These are phyloP conservation scores for Centropus unirufus DNA, from an alignment of 2,113 vertebrate genomes.

Conservation along the genomic window DNA sequence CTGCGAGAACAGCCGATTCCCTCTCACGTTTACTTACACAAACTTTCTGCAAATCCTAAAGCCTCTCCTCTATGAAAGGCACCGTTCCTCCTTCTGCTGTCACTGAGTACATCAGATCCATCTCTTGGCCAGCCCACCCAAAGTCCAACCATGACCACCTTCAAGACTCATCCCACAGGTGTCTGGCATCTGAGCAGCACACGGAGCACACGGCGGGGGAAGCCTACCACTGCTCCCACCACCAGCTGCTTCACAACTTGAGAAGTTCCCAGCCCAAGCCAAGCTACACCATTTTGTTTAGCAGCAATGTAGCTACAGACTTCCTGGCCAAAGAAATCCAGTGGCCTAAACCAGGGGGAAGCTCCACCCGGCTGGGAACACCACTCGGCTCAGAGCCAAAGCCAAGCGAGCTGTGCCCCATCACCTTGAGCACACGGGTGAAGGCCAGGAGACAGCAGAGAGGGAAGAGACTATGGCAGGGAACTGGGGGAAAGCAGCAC, in stretches of 20 bases:
- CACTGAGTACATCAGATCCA: accelerated
- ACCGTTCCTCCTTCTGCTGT: not conserved
- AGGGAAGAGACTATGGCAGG: accelerated
- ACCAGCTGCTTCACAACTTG: not conserved
- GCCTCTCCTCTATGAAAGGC: not conserved
- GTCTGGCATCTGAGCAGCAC: not conserved
- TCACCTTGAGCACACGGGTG: not conserved
- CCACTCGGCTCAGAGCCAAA: accelerated
- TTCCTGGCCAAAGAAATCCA: not conserved
- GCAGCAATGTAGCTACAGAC: accelerated
- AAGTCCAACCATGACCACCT: accelerated
- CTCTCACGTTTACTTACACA: not conserved
- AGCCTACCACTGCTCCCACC: not conserved
- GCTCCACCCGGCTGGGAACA: accelerated
- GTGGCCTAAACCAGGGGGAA: not conserved
- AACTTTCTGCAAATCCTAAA: not conserved
- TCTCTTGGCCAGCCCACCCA: not conserved
- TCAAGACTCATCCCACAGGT: not conserved
- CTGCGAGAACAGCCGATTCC: not conserved
- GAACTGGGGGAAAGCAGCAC: not conserved
- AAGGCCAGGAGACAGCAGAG: not conserved
- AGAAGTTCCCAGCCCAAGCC: not conserved
- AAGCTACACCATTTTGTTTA: not conserved
- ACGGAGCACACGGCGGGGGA: not conserved
- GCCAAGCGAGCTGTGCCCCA: accelerated